phyloP scores from a whole-genome alignment of 1,140 invertebrate species.

The Platorchestia sp. region DNA sequence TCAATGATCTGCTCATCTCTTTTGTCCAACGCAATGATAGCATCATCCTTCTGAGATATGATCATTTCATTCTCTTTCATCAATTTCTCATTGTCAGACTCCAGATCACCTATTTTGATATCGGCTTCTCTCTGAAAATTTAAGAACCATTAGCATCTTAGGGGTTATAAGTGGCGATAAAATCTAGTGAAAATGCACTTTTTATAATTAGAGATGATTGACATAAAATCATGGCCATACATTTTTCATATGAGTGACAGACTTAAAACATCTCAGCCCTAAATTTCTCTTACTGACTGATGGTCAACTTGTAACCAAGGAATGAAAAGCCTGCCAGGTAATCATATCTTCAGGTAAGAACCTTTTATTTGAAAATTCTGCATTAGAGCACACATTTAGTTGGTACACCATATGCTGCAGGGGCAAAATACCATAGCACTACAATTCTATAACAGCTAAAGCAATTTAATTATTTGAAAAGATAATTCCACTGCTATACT shows the following conservation, averaged over 20 bases:
- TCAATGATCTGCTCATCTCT: constrained; percentile 20
- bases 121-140: constrained; percentile 25
- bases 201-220: neutral
- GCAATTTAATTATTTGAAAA: too few relatives aligned
- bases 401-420: too few relatives aligned
- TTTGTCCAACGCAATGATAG: neutral
- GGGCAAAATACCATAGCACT: too few relatives aligned
- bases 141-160: neutral
- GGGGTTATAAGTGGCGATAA: neutral
- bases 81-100: constrained; percentile 20
- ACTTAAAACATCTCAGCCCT: neutral
- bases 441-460: too few relatives aligned
- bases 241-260: neutral
- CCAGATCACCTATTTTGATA: constrained; percentile 3
- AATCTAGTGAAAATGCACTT: neutral
- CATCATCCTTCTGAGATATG: constrained; percentile 21
- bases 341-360: too few relatives aligned
- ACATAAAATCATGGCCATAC: too few relatives aligned
- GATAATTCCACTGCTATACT: too few relatives aligned
- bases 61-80: neutral
- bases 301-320: neutral
- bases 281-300: too few relatives aligned
- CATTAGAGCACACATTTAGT: too few relatives aligned
- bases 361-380: too few relatives aligned
- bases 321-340: neutral